Conservation (phyloP, 2,113 vertebrate genomes). For the Lophotis ruficrista region DNA sequence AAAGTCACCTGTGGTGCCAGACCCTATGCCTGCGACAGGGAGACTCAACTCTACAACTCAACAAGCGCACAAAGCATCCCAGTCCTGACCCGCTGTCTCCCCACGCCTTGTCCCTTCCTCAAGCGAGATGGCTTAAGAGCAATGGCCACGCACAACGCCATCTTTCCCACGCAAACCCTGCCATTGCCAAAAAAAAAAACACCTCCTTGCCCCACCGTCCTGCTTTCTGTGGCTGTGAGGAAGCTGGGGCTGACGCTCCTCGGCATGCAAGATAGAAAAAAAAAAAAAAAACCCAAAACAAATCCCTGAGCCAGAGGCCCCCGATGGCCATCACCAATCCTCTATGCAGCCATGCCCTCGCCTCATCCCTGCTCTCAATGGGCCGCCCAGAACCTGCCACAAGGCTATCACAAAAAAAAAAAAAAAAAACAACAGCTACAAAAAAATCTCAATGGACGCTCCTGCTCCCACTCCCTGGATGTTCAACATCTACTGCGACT, state of each 20-base stretch:
- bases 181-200: not conserved
- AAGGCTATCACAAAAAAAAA: no score
- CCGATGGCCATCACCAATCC: not conserved
- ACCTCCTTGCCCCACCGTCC: not conserved
- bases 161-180: not conserved
- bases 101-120: not conserved
- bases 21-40: not conserved
- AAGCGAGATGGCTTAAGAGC: not conserved
- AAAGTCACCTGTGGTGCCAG: not conserved
- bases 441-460: not conserved
- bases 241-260: not conserved
- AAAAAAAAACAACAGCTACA: not conserved
- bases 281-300: not conserved
- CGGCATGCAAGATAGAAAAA: not conserved
- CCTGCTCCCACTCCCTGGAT: not conserved
- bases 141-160: accelerated
- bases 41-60: not conserved
- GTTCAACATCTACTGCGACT: not conserved
- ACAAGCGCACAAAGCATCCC: not conserved
- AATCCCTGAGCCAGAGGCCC: not conserved
- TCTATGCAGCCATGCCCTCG: accelerated
- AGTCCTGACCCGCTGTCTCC: not conserved
- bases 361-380: not conserved
- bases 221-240: not conserved
- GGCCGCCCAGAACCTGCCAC: not conserved